Conservation (phyloP, 1,140 invertebrate species). For the Cydia strobilella region DNA sequence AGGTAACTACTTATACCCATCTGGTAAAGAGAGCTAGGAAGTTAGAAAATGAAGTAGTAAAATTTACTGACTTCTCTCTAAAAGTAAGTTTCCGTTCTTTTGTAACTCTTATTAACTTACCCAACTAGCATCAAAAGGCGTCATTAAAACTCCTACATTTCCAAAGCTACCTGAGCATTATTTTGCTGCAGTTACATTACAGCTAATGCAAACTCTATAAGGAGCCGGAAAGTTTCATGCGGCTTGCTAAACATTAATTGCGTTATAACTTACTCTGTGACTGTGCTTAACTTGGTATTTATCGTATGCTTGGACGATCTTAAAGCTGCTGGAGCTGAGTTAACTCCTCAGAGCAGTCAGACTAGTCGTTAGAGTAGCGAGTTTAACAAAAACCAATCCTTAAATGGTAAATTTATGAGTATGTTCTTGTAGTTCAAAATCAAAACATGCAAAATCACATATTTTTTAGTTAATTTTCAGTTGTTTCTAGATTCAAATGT, state of each 20-base stretch:
- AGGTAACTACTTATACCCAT: too few species aligned
- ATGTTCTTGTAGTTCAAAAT: too few species aligned
- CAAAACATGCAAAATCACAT: too few species aligned
- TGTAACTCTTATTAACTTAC: neutral
- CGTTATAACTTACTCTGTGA: slow-evolving; percentile 25
- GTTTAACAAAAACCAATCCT: neutral
- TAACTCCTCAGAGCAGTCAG: neutral
- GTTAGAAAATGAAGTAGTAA: neutral
- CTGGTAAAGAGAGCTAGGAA: too few species aligned
- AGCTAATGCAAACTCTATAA: slow-evolving; percentile 27
- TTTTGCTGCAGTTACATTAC: slow-evolving; percentile 21
- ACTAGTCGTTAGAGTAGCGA: neutral
- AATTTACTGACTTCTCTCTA: neutral
- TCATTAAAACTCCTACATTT: slow-evolving; percentile 10
- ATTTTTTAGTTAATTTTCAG: too few species aligned
- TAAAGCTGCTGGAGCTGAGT: neutral
- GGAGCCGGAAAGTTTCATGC: slow-evolving; percentile 5
- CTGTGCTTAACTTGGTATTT: slow-evolving; percentile 22
- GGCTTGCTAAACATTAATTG: slow-evolving; percentile 30
- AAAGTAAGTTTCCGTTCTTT: neutral
- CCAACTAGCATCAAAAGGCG: slow-evolving; percentile 6
- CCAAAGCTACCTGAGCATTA: slow-evolving; percentile 14
- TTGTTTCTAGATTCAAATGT: too few species aligned
- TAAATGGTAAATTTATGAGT: neutral
- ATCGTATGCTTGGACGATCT: slow-evolving; percentile 11